Evolutionary conservation across 2,797 vertebrate genomes (phyloP), one percentile per base, ranked within the genome.

Genomic region (Pipistrellus pipistrellus): DNA sequence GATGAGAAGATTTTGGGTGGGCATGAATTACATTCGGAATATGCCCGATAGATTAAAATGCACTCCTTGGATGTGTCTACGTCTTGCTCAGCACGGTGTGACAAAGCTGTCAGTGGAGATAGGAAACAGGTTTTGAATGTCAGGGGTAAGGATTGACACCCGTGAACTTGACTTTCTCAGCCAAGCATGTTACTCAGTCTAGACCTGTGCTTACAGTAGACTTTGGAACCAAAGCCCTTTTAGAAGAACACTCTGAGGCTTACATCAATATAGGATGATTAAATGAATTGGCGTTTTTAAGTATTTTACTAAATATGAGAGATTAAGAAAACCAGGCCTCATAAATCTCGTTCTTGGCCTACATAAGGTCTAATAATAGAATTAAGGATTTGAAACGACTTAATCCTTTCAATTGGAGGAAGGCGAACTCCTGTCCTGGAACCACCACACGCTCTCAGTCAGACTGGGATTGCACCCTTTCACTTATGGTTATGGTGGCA

Each of bases 181-280:
- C 95, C 93, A 85, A 92, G 69, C 38, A 51, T 59, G 85, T 91
- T 95, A 41, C 76, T 73, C 72, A 90, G 96, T 96, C 88, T 97
- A 97, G 97, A 95, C 94, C 71, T 94, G 92, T 97, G 95, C 97
- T 91, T 75, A 94, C 94, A 95, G 90, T 95, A 97, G 84, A 71
- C 21, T 7, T 44, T 93, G 35, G 85, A 95, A 87, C 82, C 82
- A 68, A 66, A 11, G 72, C 82, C 96, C 66, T 93, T 94, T 77
- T 77, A 76, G 85, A 77, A 96, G 96, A 94, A 84, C 66, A 73
- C 68, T 93, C 41, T 30, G 71, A 46, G 87, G 77, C 86, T 95
- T 93, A 95, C 92, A 71, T 89, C 95, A 93, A 97, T 95, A 96
- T 51, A 55, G 10, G 41, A 89, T 94, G 96, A 92, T 96, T 95